These are phyloP conservation scores for Lamprologus ornatipinnis DNA, from an alignment of 2,113 vertebrate species.

Conservation along the genomic window DNA sequence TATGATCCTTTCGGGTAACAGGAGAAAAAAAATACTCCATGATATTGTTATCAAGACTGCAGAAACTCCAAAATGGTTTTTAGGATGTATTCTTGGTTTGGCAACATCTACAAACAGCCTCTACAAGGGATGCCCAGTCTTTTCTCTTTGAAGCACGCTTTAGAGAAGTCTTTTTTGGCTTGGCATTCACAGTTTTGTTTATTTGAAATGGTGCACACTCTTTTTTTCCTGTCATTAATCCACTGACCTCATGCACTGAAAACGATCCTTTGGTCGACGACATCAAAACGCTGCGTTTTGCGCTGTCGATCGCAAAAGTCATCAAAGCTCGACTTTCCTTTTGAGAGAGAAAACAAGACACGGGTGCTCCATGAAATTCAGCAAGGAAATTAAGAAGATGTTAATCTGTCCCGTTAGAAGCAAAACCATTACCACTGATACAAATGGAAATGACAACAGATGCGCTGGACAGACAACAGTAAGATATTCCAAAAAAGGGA, in stretches of 20 bases:
- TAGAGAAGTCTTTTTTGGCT: background rate
- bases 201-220: background rate
- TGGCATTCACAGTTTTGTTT: background rate
- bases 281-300: conserved; percentile 75
- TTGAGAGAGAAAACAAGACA: background rate
- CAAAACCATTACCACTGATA: background rate
- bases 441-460: background rate
- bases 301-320: conserved; percentile 83
- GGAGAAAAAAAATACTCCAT: background rate
- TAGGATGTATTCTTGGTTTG: background rate
- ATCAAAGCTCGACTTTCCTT: conserved; percentile 83
- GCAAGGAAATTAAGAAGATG: background rate
- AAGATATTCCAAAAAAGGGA: background rate
- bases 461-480: background rate
- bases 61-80: background rate
- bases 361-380: background rate
- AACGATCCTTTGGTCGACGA: conserved; percentile 81
- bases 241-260: conserved; percentile 78
- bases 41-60: background rate
- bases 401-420: background rate
- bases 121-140: background rate
- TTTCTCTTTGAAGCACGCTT: background rate
- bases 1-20: background rate
- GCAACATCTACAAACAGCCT: background rate
- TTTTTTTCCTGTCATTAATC: background rate